Evolutionary conservation across 2,797 vertebrate genomes (phyloP), one percentile per base, ranked within the genome.

Genomic region (Pseudomugil tenellus): DNA sequence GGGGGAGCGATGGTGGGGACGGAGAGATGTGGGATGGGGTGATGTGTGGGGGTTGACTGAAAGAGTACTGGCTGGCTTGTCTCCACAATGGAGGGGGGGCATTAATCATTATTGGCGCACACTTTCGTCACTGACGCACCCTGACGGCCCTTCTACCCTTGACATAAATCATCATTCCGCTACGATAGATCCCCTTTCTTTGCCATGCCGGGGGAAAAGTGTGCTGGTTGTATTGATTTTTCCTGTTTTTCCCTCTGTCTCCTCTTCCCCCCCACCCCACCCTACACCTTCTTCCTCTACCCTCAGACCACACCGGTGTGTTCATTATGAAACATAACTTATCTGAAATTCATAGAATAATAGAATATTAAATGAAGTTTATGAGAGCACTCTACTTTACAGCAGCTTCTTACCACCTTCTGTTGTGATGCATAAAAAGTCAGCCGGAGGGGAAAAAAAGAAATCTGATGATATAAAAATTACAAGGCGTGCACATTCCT

Each of bases 131-230:
- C 88, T 91, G 94, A 94, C 93, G 93, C 93, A 72, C 87, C 91
- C 93, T 95, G 95, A 95, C 94, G 95, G 96, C 96, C 87, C 93
- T 92, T 95, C 93, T 95, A 96, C 94, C 94, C 95, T 94, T 92
- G 96, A 96, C 96, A 99, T 98, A 98, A 99, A 99, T 99, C 97
- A 98, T 98, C 97, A 98, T 98, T 98, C 96, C 94, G 89, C 89
- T 86, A 92, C 92, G 93, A 93, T 93, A 91, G 92, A 93, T 92
- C 90, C 91, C 90, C 90, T 85, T 95, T 95, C 92, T 95, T 95
- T 95, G 92, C 95, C 93, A 89, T 94, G 94, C 84, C 51, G 94
- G 95, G 81, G 73, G 82, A 98, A 97, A 97, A 97, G 94, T 95
- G 93, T 95, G 95, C 95, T 96, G 94, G 95, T 95, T 93, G 94